phyloP scores from a whole-genome alignment of 64 coral and sea anemone genomes.

The Stichodactyla helianthus region DNA sequence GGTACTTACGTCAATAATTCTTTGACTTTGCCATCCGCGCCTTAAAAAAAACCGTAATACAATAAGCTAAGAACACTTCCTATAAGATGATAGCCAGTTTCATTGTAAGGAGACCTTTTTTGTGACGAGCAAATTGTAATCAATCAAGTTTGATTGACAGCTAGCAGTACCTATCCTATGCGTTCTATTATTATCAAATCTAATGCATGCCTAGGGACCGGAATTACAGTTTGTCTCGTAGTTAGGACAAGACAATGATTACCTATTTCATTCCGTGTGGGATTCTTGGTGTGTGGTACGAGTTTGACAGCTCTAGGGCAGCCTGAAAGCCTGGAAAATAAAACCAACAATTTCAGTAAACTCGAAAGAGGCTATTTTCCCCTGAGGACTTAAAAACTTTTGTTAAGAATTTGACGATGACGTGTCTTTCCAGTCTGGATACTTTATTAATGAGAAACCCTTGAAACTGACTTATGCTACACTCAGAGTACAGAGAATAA shows the following conservation, averaged over 20 bases:
- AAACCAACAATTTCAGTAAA: neutral
- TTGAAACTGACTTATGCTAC: too few species aligned
- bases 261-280: conserved; percentile 50
- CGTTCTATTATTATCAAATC: neutral
- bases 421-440: neutral
- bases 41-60: conserved; percentile 15
- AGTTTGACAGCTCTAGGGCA: conserved; percentile 56
- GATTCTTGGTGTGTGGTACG: conserved; percentile 39
- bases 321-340: conserved; percentile 50
- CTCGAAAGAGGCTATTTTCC: neutral
- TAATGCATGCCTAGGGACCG: neutral
- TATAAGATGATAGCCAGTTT: neutral
- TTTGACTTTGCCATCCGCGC: conserved; percentile 58
- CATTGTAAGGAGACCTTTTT: neutral
- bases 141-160: neutral
- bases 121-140: neutral
- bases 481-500: too few species aligned
- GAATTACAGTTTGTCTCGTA: neutral
- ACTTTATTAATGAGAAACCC: too few species aligned
- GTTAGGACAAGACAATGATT: neutral
- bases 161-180: neutral
- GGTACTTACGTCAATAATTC: conserved; percentile 42
- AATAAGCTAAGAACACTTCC: neutral
- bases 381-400: neutral
- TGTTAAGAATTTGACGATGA: conserved; percentile 27